Conservation (phyloP, 2,797 vertebrate species). For the Cynodonichthys magdalenae region DNA sequence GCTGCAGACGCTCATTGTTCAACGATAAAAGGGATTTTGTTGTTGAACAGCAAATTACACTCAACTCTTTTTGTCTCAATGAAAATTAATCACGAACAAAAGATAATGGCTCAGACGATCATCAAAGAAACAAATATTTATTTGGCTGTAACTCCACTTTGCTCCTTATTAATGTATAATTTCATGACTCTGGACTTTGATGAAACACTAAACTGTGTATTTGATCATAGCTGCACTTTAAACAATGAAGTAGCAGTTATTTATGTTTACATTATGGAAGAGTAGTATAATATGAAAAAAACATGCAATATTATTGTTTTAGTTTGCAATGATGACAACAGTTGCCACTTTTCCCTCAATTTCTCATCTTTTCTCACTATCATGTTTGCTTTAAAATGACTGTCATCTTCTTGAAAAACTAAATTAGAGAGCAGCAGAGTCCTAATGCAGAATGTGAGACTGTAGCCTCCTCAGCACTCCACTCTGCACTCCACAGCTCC, state of each 20-base stretch:
- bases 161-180: neutral
- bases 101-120: constrained; percentile 9
- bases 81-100: constrained; percentile 18
- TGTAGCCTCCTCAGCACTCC: neutral
- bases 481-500: neutral
- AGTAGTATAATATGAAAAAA: no score
- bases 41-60: constrained; percentile 24
- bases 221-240: neutral
- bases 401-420: neutral
- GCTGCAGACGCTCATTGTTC: constrained; percentile 37
- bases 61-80: constrained; percentile 34
- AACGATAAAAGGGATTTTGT: constrained; percentile 31
- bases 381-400: neutral
- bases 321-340: no score
- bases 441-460: no score
- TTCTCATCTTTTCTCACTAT: no score
- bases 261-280: no score
- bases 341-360: no score
- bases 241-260: no score
- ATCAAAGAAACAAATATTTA: neutral
- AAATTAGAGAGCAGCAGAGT: neutral
- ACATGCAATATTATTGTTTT: no score
- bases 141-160: neutral
- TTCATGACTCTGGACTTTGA: neutral
- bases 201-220: neutral